These are phyloP conservation scores for Aplochiton taeniatus DNA, from an alignment of 2,797 vertebrate genomes.

Conservation along the genomic window DNA sequence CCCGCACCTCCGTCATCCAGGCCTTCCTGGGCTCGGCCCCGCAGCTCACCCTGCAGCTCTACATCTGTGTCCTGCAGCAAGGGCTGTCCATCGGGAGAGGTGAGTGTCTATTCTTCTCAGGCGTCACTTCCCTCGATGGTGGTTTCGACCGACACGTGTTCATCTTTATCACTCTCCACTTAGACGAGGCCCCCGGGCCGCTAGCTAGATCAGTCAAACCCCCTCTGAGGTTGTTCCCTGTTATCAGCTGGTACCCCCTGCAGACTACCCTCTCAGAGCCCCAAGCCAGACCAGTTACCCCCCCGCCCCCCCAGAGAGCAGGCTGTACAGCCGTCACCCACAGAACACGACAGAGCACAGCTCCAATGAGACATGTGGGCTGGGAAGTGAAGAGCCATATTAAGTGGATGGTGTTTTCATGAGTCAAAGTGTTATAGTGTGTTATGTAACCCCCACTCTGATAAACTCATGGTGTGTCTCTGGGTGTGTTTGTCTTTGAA, in stretches of 20 bases:
- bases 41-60: constrained; percentile 95
- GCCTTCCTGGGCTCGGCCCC: constrained; percentile 97
- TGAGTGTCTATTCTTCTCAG: constrained; percentile 49
- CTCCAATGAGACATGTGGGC: constrained; percentile 43
- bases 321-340: constrained; percentile 1
- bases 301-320: constrained; percentile 1
- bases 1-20: constrained; percentile 94
- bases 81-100: constrained; percentile 84
- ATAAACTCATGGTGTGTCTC: too few species aligned
- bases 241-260: not conserved
- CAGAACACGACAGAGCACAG: constrained; percentile 4
- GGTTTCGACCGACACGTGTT: not conserved
- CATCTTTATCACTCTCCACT: not conserved
- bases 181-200: not conserved
- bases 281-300: not conserved
- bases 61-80: constrained; percentile 89
- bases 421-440: constrained; percentile 48
- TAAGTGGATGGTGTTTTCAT: constrained; percentile 56
- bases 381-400: constrained; percentile 50
- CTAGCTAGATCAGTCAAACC: not conserved
- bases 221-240: too few species aligned
- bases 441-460: constrained; percentile 49
- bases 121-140: too few species aligned
- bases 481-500: too few species aligned
- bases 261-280: not conserved